Base-by-base conservation (phyloP, 2,113 vertebrate genomes). In the Polyodon spathula region DNA sequence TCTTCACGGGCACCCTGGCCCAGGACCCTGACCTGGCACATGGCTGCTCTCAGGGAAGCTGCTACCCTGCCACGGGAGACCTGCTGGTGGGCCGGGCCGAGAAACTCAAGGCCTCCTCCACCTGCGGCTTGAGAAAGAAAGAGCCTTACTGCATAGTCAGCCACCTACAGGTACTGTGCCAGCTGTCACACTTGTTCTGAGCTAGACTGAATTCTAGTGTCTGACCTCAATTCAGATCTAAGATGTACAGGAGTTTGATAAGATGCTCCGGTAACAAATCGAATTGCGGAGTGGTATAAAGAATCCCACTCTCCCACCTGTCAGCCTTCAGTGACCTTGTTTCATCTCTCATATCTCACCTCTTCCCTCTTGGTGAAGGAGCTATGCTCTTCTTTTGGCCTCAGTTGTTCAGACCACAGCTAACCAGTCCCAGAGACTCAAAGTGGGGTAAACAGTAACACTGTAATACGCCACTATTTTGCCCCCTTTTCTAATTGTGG, bases 121-220 rank as follows among this genome's bases (percentile, higher is more conserved):
- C 93, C 38, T 97, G 95, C 40, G 95, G 95, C 7, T 78, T 92
- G 65, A 79, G 76, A 1, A 78, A 72, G 9, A 93, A 90, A 37
- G 89, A 96, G 64, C 84, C 85, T 1, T 98, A 97, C 75, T 98
- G 95, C 69, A 98, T 98, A 0, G 94, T 98, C 81, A 97, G 95
- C 72, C 94, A 97, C 67, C 83, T 98, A 54, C 95, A 95, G 93
- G 94, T 94, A 73, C 67, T 5, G 17, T 37, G 14, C 55, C 44
- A 2, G 6, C 11, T 58, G 41, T 40, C 4, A 40, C 7, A 9
- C 44, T 6, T 11, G n/a, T n/a, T n/a, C n/a, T n/a, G n/a, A n/a
- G n/a, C n/a, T n/a, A n/a, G n/a, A n/a, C 16, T 39, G 4, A 37
- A 8, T 51, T 16, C 15, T 3, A 43, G 6, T 56, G 3, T 57